Percentiles rank a stretch among this genome's conserved stretches.
Evolutionary conservation across 1,140 invertebrate genomes (phyloP).

Genomic region (Danaus plexippus): DNA sequence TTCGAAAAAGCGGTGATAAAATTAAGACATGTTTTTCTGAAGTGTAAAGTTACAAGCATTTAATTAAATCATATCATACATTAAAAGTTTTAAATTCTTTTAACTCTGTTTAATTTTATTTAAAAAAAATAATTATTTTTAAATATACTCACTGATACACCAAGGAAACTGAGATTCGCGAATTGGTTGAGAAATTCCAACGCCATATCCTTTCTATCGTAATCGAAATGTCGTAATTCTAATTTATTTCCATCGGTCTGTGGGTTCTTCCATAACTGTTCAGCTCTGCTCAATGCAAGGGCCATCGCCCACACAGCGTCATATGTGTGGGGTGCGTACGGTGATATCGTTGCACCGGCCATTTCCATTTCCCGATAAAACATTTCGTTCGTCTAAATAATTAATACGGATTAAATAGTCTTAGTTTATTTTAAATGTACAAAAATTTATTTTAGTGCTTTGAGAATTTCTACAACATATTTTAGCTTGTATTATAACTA

Average conservation of each 20-base stretch:
- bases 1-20: too few relatives aligned
- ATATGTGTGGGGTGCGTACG: conserved; percentile 84
- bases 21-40: too few relatives aligned
- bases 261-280: conserved; percentile 49
- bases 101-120: too few relatives aligned
- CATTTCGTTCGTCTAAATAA: conserved; percentile 77
- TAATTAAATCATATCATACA: too few relatives aligned
- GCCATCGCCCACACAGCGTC: conserved; percentile 93
- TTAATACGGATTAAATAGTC: neutral
- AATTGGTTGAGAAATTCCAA: conserved; percentile 78
- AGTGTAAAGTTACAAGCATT: too few relatives aligned
- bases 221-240: conserved; percentile 79
- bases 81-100: too few relatives aligned
- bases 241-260: conserved; percentile 26
- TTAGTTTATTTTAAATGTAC: neutral
- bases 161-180: conserved; percentile 81
- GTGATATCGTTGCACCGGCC: conserved; percentile 73
- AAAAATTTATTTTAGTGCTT: neutral
- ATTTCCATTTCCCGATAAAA: conserved; percentile 75
- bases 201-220: conserved; percentile 79
- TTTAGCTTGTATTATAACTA: too few relatives aligned
- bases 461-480: too few relatives aligned
- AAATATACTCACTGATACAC: conserved; percentile 80
- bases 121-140: too few relatives aligned
- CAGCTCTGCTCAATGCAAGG: conserved; percentile 75